Conservation (phyloP, 2,888 invertebrate genomes). For the Euphydryas editha region DNA sequence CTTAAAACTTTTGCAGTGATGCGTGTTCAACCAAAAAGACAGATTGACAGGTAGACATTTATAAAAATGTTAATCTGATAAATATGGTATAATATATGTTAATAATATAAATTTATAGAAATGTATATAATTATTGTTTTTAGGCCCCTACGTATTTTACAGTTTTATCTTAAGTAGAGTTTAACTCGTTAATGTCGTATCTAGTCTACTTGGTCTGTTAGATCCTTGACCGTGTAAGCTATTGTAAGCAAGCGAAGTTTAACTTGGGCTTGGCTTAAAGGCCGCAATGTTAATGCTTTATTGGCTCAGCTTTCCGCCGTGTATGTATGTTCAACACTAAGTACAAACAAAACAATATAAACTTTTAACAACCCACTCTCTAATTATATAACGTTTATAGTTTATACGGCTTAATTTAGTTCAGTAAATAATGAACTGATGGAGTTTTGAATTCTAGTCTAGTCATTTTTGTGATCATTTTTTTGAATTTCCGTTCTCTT, state of each 20-base stretch:
- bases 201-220: constrained; percentile 17
- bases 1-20: too few relatives aligned
- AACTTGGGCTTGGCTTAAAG: constrained; percentile 50
- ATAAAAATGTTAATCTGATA: too few relatives aligned
- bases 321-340: constrained; percentile 27
- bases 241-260: constrained; percentile 55
- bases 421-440: neutral
- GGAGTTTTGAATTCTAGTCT: too few relatives aligned
- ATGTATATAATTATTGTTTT: too few relatives aligned
- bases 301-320: constrained; percentile 43
- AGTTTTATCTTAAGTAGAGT: too few relatives aligned
- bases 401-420: neutral
- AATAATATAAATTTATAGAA: too few relatives aligned
- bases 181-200: constrained; percentile 6
- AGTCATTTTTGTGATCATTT: too few relatives aligned
- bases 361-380: neutral
- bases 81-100: too few relatives aligned
- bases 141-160: too few relatives aligned
- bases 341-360: constrained; percentile 22
- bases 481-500: too few relatives aligned
- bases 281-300: constrained; percentile 56
- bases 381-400: constrained; percentile 5
- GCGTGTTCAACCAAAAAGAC: too few relatives aligned
- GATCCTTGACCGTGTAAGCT: constrained; percentile 41
- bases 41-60: too few relatives aligned